Percentiles rank a stretch among this genome's conserved stretches.
Evolutionary conservation across 2,888 invertebrate genomes (phyloP).

Genomic region (Drosophila pseudotakahashii): DNA sequence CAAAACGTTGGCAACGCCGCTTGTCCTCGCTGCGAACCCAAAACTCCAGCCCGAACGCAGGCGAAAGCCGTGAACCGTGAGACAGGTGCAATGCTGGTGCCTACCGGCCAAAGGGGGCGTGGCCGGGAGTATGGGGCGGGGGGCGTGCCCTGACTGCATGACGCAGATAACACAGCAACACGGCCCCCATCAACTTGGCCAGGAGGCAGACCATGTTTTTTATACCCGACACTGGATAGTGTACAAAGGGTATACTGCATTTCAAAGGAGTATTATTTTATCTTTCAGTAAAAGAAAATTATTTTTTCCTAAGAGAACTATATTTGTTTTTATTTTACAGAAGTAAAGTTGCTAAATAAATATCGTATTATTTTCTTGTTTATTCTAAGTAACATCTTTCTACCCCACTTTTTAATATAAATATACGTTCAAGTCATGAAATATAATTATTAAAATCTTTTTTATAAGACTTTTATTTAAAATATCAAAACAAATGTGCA

Average conservation of each 20-base stretch:
- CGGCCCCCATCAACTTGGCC: conserved; percentile 27
- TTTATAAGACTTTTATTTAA: no score
- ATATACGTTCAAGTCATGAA: no score
- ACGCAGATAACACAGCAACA: conserved; percentile 63
- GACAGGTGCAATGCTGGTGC: conserved; percentile 40
- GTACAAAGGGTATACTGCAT: background rate
- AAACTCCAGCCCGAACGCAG: conserved; percentile 23
- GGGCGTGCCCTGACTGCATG: conserved; percentile 59
- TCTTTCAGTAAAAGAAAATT: no score
- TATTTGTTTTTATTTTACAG: no score
- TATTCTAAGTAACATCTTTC: no score
- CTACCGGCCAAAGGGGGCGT: conserved; percentile 20
- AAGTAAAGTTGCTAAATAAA: no score
- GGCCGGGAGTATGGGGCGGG: conserved; percentile 16
- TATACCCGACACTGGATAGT: background rate
- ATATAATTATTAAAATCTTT: no score
- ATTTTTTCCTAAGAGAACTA: no score
- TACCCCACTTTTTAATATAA: no score
- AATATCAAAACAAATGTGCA: no score
- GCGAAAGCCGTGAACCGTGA: conserved; percentile 31
- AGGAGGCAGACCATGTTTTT: conserved; percentile 31
- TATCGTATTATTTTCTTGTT: no score
- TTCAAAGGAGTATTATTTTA: no score
- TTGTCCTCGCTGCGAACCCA: conserved; percentile 28
- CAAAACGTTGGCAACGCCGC: conserved; percentile 57